These are phyloP conservation scores for Argyresthia albistria DNA, from an alignment of 2,888 invertebrate genomes.

Conservation along the genomic window DNA sequence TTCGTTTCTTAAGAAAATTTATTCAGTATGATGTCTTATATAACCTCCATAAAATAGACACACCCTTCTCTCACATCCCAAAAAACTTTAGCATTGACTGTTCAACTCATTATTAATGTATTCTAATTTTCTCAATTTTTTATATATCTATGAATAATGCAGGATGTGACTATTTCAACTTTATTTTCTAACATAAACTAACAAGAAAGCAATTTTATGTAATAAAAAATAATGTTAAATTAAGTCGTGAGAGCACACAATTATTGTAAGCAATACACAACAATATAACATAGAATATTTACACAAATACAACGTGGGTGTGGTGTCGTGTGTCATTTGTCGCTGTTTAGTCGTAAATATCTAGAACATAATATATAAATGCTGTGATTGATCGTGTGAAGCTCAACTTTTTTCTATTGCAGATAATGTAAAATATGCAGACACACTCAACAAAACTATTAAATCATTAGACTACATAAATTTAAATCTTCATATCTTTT, in stretches of 20 bases:
- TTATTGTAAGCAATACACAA: slow-evolving; percentile 19
- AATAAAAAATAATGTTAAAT: neutral
- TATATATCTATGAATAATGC: neutral
- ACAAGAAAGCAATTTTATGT: neutral
- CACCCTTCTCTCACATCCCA: no score
- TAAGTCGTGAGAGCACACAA: slow-evolving; percentile 29
- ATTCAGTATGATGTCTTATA: no score
- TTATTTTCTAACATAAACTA: neutral
- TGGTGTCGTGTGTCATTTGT: neutral
- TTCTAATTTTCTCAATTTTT: neutral
- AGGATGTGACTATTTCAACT: neutral
- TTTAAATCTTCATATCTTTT: no score
- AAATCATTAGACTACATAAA: no score
- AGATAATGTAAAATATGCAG: slow-evolving; percentile 4
- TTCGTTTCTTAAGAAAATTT: no score
- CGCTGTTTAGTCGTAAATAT: slow-evolving; percentile 11
- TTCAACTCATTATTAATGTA: neutral
- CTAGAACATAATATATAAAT: slow-evolving; percentile 15
- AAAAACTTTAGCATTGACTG: neutral
- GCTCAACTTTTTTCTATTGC: slow-evolving; percentile 16
- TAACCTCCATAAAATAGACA: no score
- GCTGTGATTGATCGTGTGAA: slow-evolving; percentile 28
- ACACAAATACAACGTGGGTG: slow-evolving; percentile 1
- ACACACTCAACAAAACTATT: no score
- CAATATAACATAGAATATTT: neutral